These are phyloP conservation scores for Halcyon badia DNA, from an alignment of 2,797 vertebrate species.

Conservation along the genomic window DNA sequence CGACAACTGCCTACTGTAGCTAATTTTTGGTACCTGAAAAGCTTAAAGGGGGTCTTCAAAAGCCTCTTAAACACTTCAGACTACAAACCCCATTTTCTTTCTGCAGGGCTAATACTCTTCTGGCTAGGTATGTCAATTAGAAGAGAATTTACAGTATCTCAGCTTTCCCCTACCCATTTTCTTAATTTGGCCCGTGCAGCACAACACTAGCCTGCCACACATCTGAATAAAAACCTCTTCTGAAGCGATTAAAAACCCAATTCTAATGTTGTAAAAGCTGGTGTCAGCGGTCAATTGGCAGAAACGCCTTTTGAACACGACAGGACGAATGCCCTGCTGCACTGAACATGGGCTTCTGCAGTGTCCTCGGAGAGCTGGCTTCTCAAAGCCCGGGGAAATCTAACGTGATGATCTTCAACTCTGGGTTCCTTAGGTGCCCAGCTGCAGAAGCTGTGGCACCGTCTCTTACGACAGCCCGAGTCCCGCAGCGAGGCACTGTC, in stretches of 20 bases:
- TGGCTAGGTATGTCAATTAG: too few species aligned
- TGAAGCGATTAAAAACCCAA: neutral
- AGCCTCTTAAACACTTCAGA: neutral
- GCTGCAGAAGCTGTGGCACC: neutral
- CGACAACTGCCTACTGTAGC: neutral
- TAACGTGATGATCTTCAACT: too few species aligned
- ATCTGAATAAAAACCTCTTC: neutral
- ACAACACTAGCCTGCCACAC: rapidly evolving
- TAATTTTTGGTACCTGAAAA: neutral
- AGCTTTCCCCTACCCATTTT: neutral
- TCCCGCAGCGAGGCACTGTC: neutral
- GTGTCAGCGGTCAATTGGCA: rapidly evolving
- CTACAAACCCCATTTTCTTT: neutral
- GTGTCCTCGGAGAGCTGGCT: neutral
- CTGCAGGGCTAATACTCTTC: neutral
- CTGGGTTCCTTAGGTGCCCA: too few species aligned
- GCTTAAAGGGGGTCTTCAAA: neutral
- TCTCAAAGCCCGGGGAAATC: neutral
- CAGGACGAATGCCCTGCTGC: neutral
- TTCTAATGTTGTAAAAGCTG: neutral
- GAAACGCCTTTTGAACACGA: neutral
- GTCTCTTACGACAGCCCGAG: too few species aligned
- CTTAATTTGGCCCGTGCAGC: neutral
- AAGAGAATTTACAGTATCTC: neutral
- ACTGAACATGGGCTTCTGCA: neutral